Conservation (phyloP, 1,140 invertebrate species). For the Catajapyx aquilonaris region DNA sequence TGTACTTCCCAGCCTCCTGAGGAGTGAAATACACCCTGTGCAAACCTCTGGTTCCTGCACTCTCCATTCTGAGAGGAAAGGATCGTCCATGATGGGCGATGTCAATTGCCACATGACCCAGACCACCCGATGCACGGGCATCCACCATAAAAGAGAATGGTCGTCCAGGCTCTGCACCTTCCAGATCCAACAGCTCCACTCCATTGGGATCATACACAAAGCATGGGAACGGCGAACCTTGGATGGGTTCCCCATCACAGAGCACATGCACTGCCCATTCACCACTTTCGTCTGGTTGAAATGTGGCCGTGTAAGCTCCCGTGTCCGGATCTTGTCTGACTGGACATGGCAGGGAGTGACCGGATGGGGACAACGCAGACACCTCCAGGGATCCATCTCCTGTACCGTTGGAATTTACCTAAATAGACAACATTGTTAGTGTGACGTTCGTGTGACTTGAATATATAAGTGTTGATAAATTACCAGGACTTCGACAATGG, state of each 20-base stretch:
- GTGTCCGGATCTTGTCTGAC: slow-evolving; percentile 41
- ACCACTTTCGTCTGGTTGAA: slow-evolving; percentile 89
- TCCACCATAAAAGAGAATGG: slow-evolving; percentile 67
- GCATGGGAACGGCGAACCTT: slow-evolving; percentile 89
- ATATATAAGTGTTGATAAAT: slow-evolving; percentile 29
- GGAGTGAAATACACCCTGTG: slow-evolving; percentile 81
- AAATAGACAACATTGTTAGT: too few relatives aligned
- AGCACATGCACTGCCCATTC: slow-evolving; percentile 91
- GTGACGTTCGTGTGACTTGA: slow-evolving; percentile 2
- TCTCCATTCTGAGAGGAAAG: slow-evolving; percentile 62
- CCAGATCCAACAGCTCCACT: slow-evolving; percentile 39
- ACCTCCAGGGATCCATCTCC: slow-evolving; percentile 61
- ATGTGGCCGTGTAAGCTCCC: slow-evolving; percentile 75
- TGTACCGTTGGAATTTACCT: slow-evolving; percentile 38
- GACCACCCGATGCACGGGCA: slow-evolving; percentile 58
- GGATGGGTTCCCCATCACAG: slow-evolving; percentile 87
- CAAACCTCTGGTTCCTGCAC: slow-evolving; percentile 46
- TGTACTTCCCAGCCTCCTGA: slow-evolving; percentile 70
- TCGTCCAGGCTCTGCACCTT: slow-evolving; percentile 33
- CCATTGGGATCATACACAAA: slow-evolving; percentile 90
- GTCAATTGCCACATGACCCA: slow-evolving; percentile 69
- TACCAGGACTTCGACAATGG: slow-evolving; percentile 85
- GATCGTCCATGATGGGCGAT: slow-evolving; percentile 47
- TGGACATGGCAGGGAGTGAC: slow-evolving; percentile 47
- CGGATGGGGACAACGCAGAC: slow-evolving; percentile 69